Conservation (phyloP, 2,888 invertebrate species). For the Myathropa florea region DNA sequence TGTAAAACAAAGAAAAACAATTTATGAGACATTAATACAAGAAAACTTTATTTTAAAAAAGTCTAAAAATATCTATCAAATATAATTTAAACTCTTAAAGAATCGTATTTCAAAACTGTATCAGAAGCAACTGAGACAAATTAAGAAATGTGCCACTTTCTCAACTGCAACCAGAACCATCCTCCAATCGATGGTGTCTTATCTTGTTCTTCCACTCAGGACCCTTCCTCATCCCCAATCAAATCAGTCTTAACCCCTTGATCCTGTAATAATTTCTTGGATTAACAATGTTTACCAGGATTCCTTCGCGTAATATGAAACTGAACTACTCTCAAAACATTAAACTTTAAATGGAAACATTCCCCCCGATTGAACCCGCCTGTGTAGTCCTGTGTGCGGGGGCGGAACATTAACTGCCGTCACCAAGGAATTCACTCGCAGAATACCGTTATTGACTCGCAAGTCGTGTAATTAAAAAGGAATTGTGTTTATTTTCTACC, state of each 20-base stretch:
- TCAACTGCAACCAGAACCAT: too few species aligned
- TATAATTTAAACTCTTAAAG: too few species aligned
- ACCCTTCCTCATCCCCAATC: neutral
- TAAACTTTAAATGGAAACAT: slow-evolving; percentile 2
- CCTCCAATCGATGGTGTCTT: too few species aligned
- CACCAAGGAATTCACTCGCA: slow-evolving; percentile 18
- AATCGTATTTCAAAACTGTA: too few species aligned
- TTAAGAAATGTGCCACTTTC: too few species aligned
- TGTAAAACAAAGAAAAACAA: neutral
- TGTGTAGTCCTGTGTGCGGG: neutral
- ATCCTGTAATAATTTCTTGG: neutral
- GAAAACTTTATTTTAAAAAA: neutral
- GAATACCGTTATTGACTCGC: slow-evolving; percentile 42
- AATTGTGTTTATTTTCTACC: slow-evolving; percentile 15
- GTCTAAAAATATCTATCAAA: too few species aligned
- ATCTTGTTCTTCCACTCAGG: neutral
- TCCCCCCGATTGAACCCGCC: neutral
- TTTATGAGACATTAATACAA: neutral
- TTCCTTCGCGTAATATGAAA: slow-evolving; percentile 22
- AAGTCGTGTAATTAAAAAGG: slow-evolving; percentile 40
- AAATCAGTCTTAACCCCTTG: neutral
- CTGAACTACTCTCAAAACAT: neutral
- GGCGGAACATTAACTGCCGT: slow-evolving; percentile 7
- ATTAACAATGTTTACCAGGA: neutral
- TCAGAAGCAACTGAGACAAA: too few species aligned